Evolutionary conservation across 1,140 invertebrate species (phyloP), one percentile per base, ranked within the genome.

Genomic region (Hypothenemus hampei): DNA sequence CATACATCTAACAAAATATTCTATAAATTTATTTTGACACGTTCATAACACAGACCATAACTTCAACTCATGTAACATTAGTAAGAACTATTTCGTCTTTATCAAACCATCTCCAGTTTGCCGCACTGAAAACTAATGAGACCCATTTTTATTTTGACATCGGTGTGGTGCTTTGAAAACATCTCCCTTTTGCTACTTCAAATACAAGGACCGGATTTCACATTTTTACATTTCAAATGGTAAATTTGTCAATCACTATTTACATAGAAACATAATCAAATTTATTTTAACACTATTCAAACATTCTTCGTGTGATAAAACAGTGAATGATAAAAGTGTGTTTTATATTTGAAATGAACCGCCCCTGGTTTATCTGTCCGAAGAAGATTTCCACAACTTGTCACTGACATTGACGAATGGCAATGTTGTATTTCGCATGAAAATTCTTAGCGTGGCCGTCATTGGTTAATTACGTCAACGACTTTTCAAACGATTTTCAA

Each of bases 21-120:
- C 21, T 49, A 49, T 49, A 36, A 49, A 49, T 49, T 49, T 49
- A 49, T 49, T 49, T 49, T 49, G 46, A 49, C 46, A 36, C 35
- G 31, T 36, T 49, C 21, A 49, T 49, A 49, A 49, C 46, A 49
- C 33, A 49, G 19, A 15, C 31, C 46, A 49, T 49, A 49, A 49
- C 35, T 49, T 49, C 33, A 49, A 37, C 31, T 49, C 33, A 49
- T 49, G 46, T 49, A 49, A 49, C 46, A 49, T 49, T 49, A 49
- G 46, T 49, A 49, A 19, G 35, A 49, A 49, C 46, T 49, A 49
- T 49, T 49, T 49, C 35, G 29, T 49, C 35, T 36, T 49, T 49
- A 37, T 37, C 31, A 33, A 19, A 37, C 20, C 46, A 37, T 49
- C 35, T 49, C 33, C 33, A 39, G 16, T 23, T 19, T 20, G 33